Percentiles rank a stretch among this genome's conserved stretches.
phyloP scores from a whole-genome alignment of 2,888 invertebrate genomes.

The Thysanoteuthis rhombus region DNA sequence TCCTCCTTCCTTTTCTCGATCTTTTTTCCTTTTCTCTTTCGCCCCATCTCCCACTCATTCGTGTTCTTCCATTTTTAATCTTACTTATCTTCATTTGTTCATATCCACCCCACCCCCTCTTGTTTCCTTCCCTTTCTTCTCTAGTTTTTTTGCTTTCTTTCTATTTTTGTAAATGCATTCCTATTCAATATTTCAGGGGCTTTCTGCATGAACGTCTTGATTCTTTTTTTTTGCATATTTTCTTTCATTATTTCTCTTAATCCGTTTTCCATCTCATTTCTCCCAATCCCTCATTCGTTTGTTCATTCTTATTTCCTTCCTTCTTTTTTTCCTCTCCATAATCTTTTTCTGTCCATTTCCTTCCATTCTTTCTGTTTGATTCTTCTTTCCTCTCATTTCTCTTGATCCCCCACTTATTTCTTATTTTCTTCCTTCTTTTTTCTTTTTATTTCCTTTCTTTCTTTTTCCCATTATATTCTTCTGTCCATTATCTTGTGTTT shows the following conservation, averaged over 20 bases:
- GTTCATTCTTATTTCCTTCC: no score
- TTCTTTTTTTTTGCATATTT: not conserved
- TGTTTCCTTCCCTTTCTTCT: no score
- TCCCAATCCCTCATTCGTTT: no score
- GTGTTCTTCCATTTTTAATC: not conserved
- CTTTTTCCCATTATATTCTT: no score
- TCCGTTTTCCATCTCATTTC: not conserved
- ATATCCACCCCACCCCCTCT: not conserved
- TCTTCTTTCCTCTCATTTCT: no score
- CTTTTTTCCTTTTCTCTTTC: not conserved
- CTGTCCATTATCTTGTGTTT: no score
- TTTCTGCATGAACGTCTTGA: not conserved
- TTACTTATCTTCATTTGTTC: not conserved
- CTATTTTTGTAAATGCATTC: not conserved
- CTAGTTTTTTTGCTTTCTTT: not conserved
- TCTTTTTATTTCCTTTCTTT: no score
- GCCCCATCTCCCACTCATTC: not conserved
- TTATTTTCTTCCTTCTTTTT: no score
- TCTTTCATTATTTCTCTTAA: not conserved
- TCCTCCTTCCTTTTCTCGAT: not conserved
- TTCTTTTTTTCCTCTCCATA: no score
- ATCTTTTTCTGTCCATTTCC: no score
- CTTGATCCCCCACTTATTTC: no score
- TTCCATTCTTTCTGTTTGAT: no score
- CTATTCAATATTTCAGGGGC: not conserved